Conservation (phyloP, 2,888 invertebrate species). For the Stegana nigrithorax region DNA sequence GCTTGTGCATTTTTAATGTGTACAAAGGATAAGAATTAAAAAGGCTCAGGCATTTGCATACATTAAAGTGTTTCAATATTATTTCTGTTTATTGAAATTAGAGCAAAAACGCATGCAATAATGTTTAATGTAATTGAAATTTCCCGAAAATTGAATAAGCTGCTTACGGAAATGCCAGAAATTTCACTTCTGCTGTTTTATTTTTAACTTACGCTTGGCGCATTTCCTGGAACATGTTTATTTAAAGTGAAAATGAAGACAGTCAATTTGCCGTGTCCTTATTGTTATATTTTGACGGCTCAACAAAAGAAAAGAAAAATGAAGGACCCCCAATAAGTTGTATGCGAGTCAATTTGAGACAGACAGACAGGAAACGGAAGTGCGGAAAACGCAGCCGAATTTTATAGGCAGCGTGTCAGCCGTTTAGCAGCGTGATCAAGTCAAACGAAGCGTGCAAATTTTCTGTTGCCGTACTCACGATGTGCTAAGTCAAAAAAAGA, state of each 20-base stretch:
- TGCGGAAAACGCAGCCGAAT: too few relatives aligned
- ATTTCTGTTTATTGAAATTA: conserved; percentile 38
- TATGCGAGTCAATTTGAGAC: too few relatives aligned
- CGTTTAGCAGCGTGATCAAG: too few relatives aligned
- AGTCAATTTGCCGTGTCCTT: conserved; percentile 19
- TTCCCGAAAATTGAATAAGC: background rate
- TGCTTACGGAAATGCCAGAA: background rate
- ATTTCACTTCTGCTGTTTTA: too few relatives aligned
- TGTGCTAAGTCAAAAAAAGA: conserved; percentile 24
- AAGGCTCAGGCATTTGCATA: conserved; percentile 52
- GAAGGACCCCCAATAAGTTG: too few relatives aligned
- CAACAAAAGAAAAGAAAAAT: background rate
- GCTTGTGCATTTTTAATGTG: background rate
- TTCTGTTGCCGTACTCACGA: background rate
- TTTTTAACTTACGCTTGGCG: too few relatives aligned
- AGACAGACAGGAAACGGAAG: too few relatives aligned
- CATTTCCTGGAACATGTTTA: too few relatives aligned
- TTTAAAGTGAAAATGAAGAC: conserved; percentile 26
- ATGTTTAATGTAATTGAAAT: conserved; percentile 27
- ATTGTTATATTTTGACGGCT: background rate
- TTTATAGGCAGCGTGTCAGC: too few relatives aligned
- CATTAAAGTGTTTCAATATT: conserved; percentile 36
- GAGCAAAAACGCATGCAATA: conserved; percentile 33
- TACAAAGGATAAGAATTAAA: conserved; percentile 54
- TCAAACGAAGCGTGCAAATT: conserved; percentile 3